Evolutionary conservation across 2,113 vertebrate genomes (phyloP).

Genomic region (Sceloporus undulatus): DNA sequence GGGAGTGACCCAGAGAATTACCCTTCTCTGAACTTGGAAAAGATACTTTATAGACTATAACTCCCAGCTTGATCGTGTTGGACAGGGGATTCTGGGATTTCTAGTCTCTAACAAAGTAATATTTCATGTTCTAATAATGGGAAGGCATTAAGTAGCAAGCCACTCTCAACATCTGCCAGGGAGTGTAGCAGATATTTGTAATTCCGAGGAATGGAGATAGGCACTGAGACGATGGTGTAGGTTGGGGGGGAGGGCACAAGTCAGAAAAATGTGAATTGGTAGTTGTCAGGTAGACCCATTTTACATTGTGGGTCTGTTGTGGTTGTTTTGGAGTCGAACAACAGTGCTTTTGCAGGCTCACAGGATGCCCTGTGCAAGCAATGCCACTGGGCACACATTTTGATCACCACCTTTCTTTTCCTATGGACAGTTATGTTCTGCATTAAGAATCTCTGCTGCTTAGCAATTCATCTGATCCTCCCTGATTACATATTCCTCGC

Average conservation of each 20-base stretch:
- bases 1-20: too few relatives aligned
- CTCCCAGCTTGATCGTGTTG: too few relatives aligned
- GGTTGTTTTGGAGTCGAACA: not conserved
- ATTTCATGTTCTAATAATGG: not conserved
- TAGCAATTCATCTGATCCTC: constrained; percentile 46
- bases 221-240: too few relatives aligned
- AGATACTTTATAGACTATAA: too few relatives aligned
- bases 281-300: fast-evolving
- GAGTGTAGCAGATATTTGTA: not conserved
- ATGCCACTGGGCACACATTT: not conserved
- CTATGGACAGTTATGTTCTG: not conserved
- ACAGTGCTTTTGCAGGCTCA: not conserved
- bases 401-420: constrained; percentile 8
- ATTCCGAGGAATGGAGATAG: not conserved
- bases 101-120: too few relatives aligned
- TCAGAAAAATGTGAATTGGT: not conserved
- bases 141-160: not conserved
- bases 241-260: not conserved
- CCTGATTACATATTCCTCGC: constrained; percentile 46
- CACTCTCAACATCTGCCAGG: not conserved
- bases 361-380: not conserved
- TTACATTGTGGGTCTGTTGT: not conserved
- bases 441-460: constrained; percentile 1
- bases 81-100: too few relatives aligned
- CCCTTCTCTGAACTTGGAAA: too few relatives aligned